phyloP scores from a whole-genome alignment of 1,140 invertebrate species.

The Acromyrmex charruanus region DNA sequence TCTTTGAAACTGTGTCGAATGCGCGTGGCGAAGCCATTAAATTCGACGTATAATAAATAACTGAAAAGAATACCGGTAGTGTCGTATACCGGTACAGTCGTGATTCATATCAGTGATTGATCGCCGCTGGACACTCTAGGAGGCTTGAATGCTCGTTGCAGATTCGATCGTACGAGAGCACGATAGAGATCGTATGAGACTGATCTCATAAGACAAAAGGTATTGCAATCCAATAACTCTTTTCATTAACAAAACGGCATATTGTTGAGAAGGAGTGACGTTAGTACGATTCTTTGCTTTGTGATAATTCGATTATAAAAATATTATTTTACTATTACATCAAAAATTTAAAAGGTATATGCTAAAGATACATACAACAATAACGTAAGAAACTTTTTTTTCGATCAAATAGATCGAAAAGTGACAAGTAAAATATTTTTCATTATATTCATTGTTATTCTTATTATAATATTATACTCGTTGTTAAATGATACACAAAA shows the following conservation, averaged over 20 bases:
- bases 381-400: neutral
- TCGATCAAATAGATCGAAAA: neutral
- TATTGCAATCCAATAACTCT: slow-evolving; percentile 29
- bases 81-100: slow-evolving; percentile 34
- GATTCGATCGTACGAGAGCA: slow-evolving; percentile 29
- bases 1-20: slow-evolving; percentile 57
- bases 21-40: slow-evolving; percentile 52
- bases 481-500: too few relatives aligned
- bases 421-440: neutral
- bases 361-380: neutral
- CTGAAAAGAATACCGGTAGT: slow-evolving; percentile 60
- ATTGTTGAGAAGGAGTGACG: neutral
- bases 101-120: slow-evolving; percentile 66
- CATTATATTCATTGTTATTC: neutral
- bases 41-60: slow-evolving; percentile 70
- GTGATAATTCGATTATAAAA: slow-evolving; percentile 1
- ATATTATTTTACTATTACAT: slow-evolving; percentile 6
- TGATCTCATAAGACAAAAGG: slow-evolving; percentile 41
- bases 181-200: slow-evolving; percentile 8
- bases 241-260: slow-evolving; percentile 46
- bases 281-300: neutral
- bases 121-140: slow-evolving; percentile 46
- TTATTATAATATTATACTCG: too few relatives aligned
- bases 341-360: neutral
- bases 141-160: slow-evolving; percentile 24